These are phyloP conservation scores for Petrocephalus zakoni DNA, from an alignment of 2,113 vertebrate species.

Conservation along the genomic window DNA sequence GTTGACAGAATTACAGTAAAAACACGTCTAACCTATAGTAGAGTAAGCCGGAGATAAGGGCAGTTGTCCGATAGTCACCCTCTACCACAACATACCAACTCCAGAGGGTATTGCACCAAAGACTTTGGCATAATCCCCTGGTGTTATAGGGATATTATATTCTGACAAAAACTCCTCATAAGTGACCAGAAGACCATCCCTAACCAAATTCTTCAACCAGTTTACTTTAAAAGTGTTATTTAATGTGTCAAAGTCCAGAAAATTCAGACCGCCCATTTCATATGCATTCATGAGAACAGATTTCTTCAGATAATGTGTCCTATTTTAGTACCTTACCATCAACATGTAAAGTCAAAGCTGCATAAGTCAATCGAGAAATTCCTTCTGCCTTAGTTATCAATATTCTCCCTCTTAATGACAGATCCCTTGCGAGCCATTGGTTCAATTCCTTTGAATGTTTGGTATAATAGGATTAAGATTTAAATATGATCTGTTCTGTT, in stretches of 20 bases:
- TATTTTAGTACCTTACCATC: not conserved
- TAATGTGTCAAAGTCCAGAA: not conserved
- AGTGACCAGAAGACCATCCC: not conserved
- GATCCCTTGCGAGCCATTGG: conserved; percentile 1
- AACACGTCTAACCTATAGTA: not conserved
- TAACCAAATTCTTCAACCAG: too few relatives aligned
- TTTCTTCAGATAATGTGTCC: not conserved
- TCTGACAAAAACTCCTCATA: not conserved
- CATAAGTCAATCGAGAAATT: too few relatives aligned
- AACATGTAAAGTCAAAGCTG: not conserved
- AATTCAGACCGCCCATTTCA: not conserved
- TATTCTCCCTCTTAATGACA: not conserved
- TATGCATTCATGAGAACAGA: not conserved
- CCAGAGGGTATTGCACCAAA: not conserved
- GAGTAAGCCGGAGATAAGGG: not conserved
- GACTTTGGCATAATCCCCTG: not conserved
- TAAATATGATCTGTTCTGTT: not conserved
- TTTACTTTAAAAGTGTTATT: not conserved
- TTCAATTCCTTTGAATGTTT: not conserved
- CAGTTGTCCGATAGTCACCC: not conserved
- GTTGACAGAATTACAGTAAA: not conserved
- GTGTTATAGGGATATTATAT: not conserved
- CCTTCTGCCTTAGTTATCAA: conserved; percentile 4
- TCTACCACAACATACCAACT: not conserved
- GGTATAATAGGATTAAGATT: not conserved